Evolutionary conservation across 2,888 invertebrate genomes (phyloP), one percentile per base, ranked within the genome.

Genomic region (Macaria notata): DNA sequence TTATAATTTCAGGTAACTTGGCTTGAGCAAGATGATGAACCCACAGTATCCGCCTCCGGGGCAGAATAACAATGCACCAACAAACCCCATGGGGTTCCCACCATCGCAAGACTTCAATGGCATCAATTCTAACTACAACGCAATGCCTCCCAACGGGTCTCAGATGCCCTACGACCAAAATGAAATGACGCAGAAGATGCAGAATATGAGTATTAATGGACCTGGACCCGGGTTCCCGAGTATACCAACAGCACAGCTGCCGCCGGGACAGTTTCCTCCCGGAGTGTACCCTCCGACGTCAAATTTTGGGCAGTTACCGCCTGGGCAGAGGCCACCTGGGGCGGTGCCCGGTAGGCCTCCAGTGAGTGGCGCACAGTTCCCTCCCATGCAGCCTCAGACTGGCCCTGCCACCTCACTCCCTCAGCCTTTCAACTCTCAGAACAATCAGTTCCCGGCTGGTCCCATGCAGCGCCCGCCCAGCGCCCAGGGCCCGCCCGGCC

Each of bases 1-100:
- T 36, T 36, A 36, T 50, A 46, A 46, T 77, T 78, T n/a, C 70
- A 86, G 85, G 77, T 69, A 64, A 61, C 53, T 62, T 70, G 82
- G 83, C 82, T 81, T 72, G 67, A 72, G 65, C 62, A 82, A 69
- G 56, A 88, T 86, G 88, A 92, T 92, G 92, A 92, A 92, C 71
- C 89, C 92, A 50, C 91, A 92, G 63, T 92, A 86, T 66, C 78
- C 84, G 61, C 87, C 89, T 30, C 88, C 89, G 33, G 92, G 92
- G 55, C 88, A 86, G 66, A 91, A 89, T 61, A 92, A 92, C 61
- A 91, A 91, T 70, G 76, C 84, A 59, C 90, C 89, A 43, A 77
- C 51, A 54, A 90, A 90, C 65, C 88, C 89, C 0, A 67, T 86
- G 4, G 62, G 65, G 54, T 87, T 74, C 68, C 85, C 85, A 9